phyloP scores from a whole-genome alignment of 92 coral and sea anemone species.

The Phenganax subtilis region DNA sequence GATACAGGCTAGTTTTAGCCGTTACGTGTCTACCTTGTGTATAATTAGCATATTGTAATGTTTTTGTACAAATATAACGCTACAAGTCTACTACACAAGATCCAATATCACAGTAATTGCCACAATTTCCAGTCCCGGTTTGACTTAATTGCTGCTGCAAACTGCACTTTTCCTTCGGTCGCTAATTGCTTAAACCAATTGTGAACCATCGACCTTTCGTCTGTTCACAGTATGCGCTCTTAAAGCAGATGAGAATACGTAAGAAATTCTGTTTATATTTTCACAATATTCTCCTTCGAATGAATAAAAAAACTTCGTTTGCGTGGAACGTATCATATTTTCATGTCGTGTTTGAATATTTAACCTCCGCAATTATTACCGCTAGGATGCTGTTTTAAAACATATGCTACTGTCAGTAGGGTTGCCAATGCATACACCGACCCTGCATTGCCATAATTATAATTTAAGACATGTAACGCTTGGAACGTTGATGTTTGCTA shows the following conservation, averaged over 20 bases:
- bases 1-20: too few relatives aligned
- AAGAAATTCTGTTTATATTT: neutral
- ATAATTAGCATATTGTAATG: too few relatives aligned
- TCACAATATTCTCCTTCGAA: neutral
- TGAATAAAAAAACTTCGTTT: neutral
- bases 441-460: neutral
- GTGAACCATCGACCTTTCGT: neutral
- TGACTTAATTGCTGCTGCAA: too few relatives aligned
- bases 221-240: neutral
- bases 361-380: neutral
- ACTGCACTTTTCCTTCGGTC: too few relatives aligned
- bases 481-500: neutral
- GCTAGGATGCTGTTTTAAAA: neutral
- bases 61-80: too few relatives aligned
- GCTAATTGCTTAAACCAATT: constrained; percentile 16
- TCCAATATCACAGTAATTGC: neutral
- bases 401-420: constrained; percentile 2
- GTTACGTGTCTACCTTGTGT: too few relatives aligned
- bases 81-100: too few relatives aligned
- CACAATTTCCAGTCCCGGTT: neutral
- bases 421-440: neutral
- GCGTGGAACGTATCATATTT: neutral
- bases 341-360: neutral
- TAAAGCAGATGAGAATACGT: neutral
- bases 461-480: neutral